phyloP scores from a whole-genome alignment of 2,113 vertebrate species.

The Microcebus ravelobensis region DNA sequence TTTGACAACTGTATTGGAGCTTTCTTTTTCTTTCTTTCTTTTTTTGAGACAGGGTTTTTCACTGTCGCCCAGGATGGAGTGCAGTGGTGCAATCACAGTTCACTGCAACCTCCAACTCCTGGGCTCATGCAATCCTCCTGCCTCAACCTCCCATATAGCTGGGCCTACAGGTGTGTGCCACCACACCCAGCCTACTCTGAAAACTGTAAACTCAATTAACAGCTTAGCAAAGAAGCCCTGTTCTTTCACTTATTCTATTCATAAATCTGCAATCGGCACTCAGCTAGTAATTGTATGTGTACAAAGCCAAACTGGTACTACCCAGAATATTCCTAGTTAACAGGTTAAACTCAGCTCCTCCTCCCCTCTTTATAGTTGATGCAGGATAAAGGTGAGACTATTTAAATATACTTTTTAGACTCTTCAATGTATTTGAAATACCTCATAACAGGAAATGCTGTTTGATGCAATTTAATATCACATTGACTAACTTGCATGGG shows the following conservation, averaged over 20 bases:
- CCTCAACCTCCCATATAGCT: too few species aligned
- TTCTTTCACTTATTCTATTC: neutral
- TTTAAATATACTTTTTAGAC: neutral
- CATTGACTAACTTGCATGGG: neutral
- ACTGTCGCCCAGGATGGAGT: too few species aligned
- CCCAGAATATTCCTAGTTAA: neutral
- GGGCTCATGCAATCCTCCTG: too few species aligned
- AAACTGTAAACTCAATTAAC: slow-evolving; percentile 43
- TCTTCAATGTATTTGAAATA: neutral
- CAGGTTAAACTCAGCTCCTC: neutral
- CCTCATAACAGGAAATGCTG: neutral
- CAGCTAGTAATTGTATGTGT: neutral
- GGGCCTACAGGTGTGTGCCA: too few species aligned
- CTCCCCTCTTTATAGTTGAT: neutral
- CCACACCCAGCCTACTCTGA: too few species aligned
- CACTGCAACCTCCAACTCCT: too few species aligned
- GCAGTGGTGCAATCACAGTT: too few species aligned
- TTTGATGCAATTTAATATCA: neutral
- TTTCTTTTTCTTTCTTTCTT: too few species aligned
- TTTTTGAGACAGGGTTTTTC: too few species aligned
- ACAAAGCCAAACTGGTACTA: neutral
- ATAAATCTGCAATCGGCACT: neutral
- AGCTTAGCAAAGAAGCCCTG: slow-evolving; percentile 12
- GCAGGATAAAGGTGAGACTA: neutral
- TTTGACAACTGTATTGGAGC: neutral